Conservation (phyloP, 2,888 invertebrate species). For the Dasysyrphus tricinctus region DNA sequence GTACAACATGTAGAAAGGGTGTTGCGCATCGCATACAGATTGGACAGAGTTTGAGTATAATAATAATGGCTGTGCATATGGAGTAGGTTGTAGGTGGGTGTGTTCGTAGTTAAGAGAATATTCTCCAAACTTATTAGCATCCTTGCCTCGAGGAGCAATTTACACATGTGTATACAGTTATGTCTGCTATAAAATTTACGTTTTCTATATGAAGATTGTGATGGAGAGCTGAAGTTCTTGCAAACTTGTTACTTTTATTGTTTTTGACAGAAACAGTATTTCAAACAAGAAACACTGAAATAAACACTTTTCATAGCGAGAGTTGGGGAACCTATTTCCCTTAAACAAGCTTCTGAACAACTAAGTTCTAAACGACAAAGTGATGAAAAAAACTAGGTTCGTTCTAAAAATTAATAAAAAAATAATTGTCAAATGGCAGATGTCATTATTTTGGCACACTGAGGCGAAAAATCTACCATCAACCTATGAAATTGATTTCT, state of each 20-base stretch:
- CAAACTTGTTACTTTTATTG: background rate
- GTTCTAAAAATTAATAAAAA: too few species aligned
- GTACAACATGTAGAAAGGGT: too few species aligned
- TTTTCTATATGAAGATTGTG: background rate
- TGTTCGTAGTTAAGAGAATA: background rate
- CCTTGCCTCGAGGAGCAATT: background rate
- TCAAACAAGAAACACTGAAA: conserved; percentile 2
- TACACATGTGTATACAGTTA: background rate
- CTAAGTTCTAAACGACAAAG: too few species aligned
- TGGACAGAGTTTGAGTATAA: background rate
- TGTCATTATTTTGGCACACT: too few species aligned
- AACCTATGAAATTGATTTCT: too few species aligned
- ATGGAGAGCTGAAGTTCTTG: background rate
- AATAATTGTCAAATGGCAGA: too few species aligned
- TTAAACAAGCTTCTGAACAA: too few species aligned
- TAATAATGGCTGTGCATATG: background rate
- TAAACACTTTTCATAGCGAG: too few species aligned
- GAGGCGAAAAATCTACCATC: too few species aligned
- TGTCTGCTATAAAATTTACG: background rate
- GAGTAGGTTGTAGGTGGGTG: background rate
- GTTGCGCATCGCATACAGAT: background rate
- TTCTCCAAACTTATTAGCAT: conserved; percentile 8
- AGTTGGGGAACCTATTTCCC: too few species aligned
- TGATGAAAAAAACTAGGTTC: too few species aligned
- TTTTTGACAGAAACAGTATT: conserved; percentile 1